A percentile compares a stretch with the other conserved stretches of the same genome.
Evolutionary conservation across 2,113 vertebrate genomes (phyloP).

Genomic region (Hippocampus guttulatus): DNA sequence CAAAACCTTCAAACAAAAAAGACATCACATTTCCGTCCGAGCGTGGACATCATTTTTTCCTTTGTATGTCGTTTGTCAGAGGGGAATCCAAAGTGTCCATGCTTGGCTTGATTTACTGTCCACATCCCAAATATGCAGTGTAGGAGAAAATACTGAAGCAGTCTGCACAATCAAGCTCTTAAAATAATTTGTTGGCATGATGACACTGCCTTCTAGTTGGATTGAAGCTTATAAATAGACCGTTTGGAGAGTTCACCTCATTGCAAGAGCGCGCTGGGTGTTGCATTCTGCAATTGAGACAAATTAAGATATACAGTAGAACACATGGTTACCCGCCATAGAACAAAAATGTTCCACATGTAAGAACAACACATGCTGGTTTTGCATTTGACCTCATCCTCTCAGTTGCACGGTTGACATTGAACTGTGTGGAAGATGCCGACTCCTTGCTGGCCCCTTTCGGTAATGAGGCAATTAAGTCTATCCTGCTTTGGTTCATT

Average conservation of each 20-base stretch:
- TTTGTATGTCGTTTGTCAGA: slow-evolving; percentile 47
- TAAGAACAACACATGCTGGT: slow-evolving; percentile 55
- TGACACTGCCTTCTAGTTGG: slow-evolving; percentile 50
- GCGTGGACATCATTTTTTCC: slow-evolving; percentile 33
- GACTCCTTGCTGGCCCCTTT: slow-evolving; percentile 55
- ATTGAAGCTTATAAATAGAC: slow-evolving; percentile 44
- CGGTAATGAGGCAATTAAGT: slow-evolving; percentile 77
- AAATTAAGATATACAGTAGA: slow-evolving; percentile 35
- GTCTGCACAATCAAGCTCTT: slow-evolving; percentile 69
- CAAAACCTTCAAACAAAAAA: slow-evolving; percentile 34
- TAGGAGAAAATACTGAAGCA: slow-evolving; percentile 54
- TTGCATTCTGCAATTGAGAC: slow-evolving; percentile 17
- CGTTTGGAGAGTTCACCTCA: slow-evolving; percentile 37
- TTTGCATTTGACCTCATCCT: slow-evolving; percentile 70
- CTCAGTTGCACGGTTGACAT: slow-evolving; percentile 68
- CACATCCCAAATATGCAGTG: slow-evolving; percentile 46
- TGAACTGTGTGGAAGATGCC: slow-evolving; percentile 66
- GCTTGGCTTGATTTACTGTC: slow-evolving; percentile 66
- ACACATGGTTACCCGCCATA: slow-evolving; percentile 28
- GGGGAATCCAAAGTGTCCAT: slow-evolving; percentile 58
- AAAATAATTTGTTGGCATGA: slow-evolving; percentile 73
- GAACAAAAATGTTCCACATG: slow-evolving; percentile 42
- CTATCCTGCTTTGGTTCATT: slow-evolving; percentile 57
- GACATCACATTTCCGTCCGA: slow-evolving; percentile 34
- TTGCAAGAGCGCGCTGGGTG: slow-evolving; percentile 21